These are phyloP conservation scores for Pherbina coryleti DNA, from an alignment of 2,888 invertebrate species.

Conservation along the genomic window DNA sequence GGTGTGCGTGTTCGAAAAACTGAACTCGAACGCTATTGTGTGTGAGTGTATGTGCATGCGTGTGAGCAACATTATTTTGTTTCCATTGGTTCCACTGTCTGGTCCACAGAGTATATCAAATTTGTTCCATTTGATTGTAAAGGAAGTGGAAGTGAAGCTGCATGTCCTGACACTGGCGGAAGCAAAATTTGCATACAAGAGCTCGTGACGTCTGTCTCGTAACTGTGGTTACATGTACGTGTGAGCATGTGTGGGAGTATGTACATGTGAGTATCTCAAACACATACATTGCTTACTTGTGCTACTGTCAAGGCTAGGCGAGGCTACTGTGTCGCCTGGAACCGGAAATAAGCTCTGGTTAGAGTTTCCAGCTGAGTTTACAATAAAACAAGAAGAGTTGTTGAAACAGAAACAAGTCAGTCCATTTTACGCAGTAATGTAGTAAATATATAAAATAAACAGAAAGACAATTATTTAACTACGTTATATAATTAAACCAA, in stretches of 20 bases:
- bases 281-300: neutral
- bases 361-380: constrained; percentile 23
- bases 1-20: neutral
- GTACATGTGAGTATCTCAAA: neutral
- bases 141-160: neutral
- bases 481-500: no score
- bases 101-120: constrained; percentile 31
- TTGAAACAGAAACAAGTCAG: neutral
- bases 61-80: neutral
- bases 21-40: neutral
- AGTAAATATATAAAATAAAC: no score
- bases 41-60: neutral
- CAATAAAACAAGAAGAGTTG: constrained; percentile 10
- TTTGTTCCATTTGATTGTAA: constrained; percentile 31
- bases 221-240: constrained; percentile 7
- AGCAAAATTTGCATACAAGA: constrained; percentile 26
- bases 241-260: neutral
- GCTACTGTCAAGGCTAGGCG: neutral
- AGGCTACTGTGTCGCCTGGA: neutral
- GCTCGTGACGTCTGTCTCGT: constrained; percentile 1
- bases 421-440: neutral
- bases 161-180: neutral
- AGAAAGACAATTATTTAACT: no score
- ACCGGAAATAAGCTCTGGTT: constrained; percentile 20
- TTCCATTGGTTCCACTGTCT: constrained; percentile 14